Conservation (phyloP, 2,113 vertebrate genomes). For the Tychaedon coryphoeus region DNA sequence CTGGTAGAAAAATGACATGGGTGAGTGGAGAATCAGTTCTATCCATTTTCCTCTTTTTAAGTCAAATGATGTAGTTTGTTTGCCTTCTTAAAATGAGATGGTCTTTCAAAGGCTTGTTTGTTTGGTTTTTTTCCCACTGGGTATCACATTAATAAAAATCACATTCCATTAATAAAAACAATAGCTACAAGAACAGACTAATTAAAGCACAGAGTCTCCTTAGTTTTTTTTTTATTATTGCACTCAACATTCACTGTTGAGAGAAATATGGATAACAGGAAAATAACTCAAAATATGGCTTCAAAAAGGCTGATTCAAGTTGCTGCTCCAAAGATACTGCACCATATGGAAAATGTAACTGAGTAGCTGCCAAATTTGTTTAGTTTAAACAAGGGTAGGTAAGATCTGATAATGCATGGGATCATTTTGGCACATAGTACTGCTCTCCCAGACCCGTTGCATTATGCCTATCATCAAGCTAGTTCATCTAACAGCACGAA, state of each 20-base stretch:
- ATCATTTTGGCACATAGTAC: constrained; percentile 13
- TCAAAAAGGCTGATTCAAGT: constrained; percentile 2
- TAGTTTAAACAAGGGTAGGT: constrained; percentile 59
- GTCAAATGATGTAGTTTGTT: constrained; percentile 10
- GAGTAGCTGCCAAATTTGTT: constrained; percentile 49
- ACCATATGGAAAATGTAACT: constrained; percentile 52
- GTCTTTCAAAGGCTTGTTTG: neutral
- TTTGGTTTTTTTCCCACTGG: neutral
- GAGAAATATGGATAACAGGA: neutral
- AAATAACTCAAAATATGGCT: constrained; percentile 32
- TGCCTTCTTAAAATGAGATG: constrained; percentile 13
- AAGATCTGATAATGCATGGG: constrained; percentile 56
- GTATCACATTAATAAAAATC: constrained; percentile 1
- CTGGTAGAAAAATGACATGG: constrained; percentile 7
- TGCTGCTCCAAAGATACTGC: constrained; percentile 9
- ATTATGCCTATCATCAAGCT: constrained; percentile 52
- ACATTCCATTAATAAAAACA: neutral
- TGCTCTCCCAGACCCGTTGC: constrained; percentile 16
- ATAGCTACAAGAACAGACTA: neutral
- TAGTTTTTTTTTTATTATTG: neutral
- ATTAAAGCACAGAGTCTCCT: neutral
- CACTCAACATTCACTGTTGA: neutral
- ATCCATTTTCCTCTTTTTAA: neutral
- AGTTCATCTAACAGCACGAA: constrained; percentile 50
- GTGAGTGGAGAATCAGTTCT: neutral